phyloP scores from a whole-genome alignment of 1,140 invertebrate genomes.

The Tetragnatha versicolor region DNA sequence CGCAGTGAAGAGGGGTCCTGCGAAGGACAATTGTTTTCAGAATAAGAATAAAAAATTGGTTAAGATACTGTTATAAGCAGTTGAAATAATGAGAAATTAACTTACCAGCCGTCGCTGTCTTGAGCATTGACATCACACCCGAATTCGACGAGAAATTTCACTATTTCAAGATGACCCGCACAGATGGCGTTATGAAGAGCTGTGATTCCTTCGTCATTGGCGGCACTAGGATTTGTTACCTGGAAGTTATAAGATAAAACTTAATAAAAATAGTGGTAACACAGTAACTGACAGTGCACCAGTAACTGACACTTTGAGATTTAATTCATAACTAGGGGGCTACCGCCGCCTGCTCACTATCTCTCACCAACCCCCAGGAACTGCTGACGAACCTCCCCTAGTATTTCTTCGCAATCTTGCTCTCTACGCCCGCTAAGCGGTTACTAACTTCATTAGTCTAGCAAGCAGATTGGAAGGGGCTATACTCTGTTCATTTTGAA shows the following conservation, averaged over 20 bases:
- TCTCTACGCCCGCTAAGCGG: too few relatives aligned
- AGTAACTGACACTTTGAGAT: too few relatives aligned
- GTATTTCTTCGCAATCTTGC: too few relatives aligned
- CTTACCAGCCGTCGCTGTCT: constrained; percentile 94
- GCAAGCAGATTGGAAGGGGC: too few relatives aligned
- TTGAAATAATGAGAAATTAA: neutral
- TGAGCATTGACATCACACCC: constrained; percentile 99
- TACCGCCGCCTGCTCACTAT: too few relatives aligned
- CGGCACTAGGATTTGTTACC: constrained; percentile 84
- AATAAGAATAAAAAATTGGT: neutral
- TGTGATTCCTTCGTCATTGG: constrained; percentile 96
- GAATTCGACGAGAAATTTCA: constrained; percentile 96
- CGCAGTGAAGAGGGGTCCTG: constrained; percentile 97
- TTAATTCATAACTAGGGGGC: too few relatives aligned
- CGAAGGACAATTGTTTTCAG: neutral
- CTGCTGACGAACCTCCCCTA: too few relatives aligned
- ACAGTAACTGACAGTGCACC: too few relatives aligned
- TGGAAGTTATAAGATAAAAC: constrained; percentile 57
- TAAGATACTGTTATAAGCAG: neutral
- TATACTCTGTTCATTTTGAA: too few relatives aligned
- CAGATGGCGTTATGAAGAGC: constrained; percentile 99
- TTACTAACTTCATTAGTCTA: too few relatives aligned
- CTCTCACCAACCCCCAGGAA: too few relatives aligned
- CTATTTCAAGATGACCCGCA: constrained; percentile 97
- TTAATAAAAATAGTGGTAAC: too few relatives aligned